These are phyloP conservation scores for Dromas ardeola DNA, from an alignment of 2,113 vertebrate species.

Conservation along the genomic window DNA sequence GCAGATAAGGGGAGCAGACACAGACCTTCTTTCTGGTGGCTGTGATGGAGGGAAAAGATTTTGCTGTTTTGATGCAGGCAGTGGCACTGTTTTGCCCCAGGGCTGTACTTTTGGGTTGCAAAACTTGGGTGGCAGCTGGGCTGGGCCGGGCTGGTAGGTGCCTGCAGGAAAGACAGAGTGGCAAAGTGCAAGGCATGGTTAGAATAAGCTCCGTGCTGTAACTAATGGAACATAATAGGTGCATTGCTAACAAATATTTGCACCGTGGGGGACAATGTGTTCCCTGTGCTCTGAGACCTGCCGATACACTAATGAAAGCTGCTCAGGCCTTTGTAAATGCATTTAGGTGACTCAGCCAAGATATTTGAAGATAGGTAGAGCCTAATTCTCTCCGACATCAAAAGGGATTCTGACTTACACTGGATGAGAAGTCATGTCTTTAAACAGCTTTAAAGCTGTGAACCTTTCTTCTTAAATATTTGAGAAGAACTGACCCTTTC, in stretches of 20 bases:
- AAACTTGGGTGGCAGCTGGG: background rate
- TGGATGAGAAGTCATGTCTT: background rate
- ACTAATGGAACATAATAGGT: background rate
- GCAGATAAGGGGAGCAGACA: background rate
- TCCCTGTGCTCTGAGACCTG: background rate
- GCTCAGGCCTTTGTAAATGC: background rate
- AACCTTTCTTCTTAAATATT: background rate
- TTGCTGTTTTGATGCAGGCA: background rate
- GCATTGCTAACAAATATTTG: background rate
- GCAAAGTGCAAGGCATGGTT: background rate
- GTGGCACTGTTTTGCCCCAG: background rate
- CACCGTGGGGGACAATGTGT: background rate
- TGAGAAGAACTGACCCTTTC: background rate
- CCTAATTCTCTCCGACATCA: background rate
- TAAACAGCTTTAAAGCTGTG: background rate
- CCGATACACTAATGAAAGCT: background rate
- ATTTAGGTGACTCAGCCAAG: background rate
- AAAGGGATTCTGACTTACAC: background rate
- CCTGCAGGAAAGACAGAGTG: background rate
- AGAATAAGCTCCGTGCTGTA: background rate
- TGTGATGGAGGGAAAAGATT: background rate
- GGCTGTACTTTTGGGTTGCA: background rate
- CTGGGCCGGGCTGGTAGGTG: background rate
- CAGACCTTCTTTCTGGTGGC: background rate
- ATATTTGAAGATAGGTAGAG: background rate